These are phyloP conservation scores for Psix sp. DNA, from an alignment of 1,140 invertebrate species.

Conservation along the genomic window DNA sequence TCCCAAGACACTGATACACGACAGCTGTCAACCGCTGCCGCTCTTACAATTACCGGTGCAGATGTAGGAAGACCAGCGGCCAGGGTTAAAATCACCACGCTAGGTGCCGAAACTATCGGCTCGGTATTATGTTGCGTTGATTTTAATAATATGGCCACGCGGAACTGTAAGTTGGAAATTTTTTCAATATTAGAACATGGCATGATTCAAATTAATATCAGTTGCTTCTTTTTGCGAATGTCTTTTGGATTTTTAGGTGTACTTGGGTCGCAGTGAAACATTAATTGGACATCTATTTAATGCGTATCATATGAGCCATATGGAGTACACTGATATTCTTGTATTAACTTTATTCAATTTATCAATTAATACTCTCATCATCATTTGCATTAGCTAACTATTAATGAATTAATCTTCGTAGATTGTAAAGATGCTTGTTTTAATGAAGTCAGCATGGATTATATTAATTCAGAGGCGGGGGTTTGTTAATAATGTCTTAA, in stretches of 20 bases:
- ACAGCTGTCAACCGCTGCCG: conserved; percentile 88
- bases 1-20: conserved; percentile 92
- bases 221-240: too few species aligned
- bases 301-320: too few species aligned
- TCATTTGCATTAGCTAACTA: not conserved
- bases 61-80: conserved; percentile 85
- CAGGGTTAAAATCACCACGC: conserved; percentile 87
- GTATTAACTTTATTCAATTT: too few species aligned
- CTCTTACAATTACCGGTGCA: conserved; percentile 83
- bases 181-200: not conserved
- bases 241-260: too few species aligned
- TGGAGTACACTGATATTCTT: too few species aligned
- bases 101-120: conserved; percentile 86
- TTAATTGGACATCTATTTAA: too few species aligned
- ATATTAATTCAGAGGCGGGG: conserved; percentile 22
- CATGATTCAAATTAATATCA: not conserved
- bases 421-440: conserved; percentile 6
- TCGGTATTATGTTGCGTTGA: conserved; percentile 81
- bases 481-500: conserved; percentile 34
- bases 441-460: conserved; percentile 15
- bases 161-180: conserved; percentile 87
- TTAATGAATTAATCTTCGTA: conserved; percentile 14
- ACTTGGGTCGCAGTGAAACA: too few species aligned
- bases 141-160: conserved; percentile 83
- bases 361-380: too few species aligned